These are phyloP conservation scores for Dolichallabes microphthalmus DNA, from an alignment of 2,113 vertebrate species.

Conservation along the genomic window DNA sequence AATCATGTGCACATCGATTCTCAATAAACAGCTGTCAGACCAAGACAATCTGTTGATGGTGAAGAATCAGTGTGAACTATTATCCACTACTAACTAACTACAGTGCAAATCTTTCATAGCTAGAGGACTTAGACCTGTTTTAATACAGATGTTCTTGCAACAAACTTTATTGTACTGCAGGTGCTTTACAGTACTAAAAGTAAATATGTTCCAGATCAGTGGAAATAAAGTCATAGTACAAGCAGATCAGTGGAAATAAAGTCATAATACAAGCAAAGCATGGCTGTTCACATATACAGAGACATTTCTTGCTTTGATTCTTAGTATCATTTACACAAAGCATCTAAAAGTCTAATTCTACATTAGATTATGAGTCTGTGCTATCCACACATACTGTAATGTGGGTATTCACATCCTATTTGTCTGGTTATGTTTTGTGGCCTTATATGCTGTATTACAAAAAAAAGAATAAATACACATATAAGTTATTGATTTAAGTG, in stretches of 20 bases:
- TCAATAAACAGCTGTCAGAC: slow-evolving; percentile 13
- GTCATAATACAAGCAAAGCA: slow-evolving; percentile 12
- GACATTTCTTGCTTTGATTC: not conserved
- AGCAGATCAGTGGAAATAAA: not conserved
- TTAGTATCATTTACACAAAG: slow-evolving; percentile 43
- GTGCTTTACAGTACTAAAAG: slow-evolving; percentile 21
- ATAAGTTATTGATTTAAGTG: slow-evolving; percentile 41
- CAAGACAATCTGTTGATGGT: slow-evolving; percentile 7
- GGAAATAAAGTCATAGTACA: slow-evolving; percentile 5
- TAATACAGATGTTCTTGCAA: not conserved
- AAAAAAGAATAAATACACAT: slow-evolving; percentile 44
- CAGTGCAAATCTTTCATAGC: not conserved
- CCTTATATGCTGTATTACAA: slow-evolving; percentile 66
- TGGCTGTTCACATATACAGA: slow-evolving; percentile 17
- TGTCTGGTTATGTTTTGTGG: slow-evolving; percentile 67
- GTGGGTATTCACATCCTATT: slow-evolving; percentile 43
- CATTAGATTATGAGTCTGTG: slow-evolving; percentile 29
- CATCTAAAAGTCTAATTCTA: slow-evolving; percentile 41
- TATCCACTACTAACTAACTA: not conserved
- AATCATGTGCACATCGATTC: not conserved
- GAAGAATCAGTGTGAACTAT: not conserved
- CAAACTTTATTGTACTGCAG: not conserved
- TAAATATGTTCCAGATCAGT: slow-evolving; percentile 9
- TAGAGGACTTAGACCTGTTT: not conserved
- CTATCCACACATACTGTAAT: slow-evolving; percentile 45